Base-by-base conservation (phyloP, 1,140 invertebrate species). In the Oryctes rhinoceros region DNA sequence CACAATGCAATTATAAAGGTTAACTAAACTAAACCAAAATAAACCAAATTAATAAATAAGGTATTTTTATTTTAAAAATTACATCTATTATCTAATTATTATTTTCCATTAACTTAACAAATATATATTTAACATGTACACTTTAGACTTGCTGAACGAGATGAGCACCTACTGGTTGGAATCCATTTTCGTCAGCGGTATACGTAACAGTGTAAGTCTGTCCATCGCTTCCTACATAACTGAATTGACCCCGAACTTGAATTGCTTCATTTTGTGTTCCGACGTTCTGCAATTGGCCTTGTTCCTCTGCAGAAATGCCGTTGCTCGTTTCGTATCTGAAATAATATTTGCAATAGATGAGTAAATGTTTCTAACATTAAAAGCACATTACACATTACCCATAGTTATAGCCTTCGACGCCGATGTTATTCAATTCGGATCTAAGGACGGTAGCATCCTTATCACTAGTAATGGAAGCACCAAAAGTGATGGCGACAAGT, bases 181-280 rank as follows among this genome's bases (percentile, higher is more conserved):
- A 95, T 44, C 94, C 94, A 83, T 93, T 94, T 87, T 95, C 94
- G 85, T 95, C 94, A 53, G 94, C 94, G 48, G 92, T 90, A 88
- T 94, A 95, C 15, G 90, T 90, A 53, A 95, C 89, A 80, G 90
- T 90, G 83, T 94, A 93, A 18, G 90, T 88, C 80, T 92, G 88
- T 30, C 94, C 94, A 82, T 94, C 93, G 15, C 90, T 88, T n/a
- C 89, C 92, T 48, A 90, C 86, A 89, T 90, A 93, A 35, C 88
- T 90, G 89, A 92, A 88, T 74, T 89, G 89, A n/a, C 92, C 92
- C 2, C 89, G 87, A 11, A 93, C 92, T 3, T 87, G 88, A 1
- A 93, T 84, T 5, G 88, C 88, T 81, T 92, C 91, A 80, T 92
- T 90, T 20, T 93, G 91, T 4, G 89, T 87, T 62, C 92, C 92